These are phyloP conservation scores for Porites divaricata DNA, from an alignment of 92 coral and sea anemone genomes.

Conservation along the genomic window DNA sequence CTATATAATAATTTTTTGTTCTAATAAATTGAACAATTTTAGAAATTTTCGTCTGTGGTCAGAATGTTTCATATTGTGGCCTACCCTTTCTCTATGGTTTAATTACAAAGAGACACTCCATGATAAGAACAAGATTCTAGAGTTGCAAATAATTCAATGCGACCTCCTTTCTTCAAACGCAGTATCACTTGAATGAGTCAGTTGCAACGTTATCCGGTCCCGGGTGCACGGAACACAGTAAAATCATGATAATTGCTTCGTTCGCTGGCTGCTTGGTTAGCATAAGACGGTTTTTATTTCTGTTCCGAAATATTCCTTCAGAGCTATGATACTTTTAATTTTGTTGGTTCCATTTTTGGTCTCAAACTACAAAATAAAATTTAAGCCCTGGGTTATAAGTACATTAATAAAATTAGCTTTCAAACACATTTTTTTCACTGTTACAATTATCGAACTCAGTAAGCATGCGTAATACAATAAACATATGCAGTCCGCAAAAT, in stretches of 20 bases:
- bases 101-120: too few relatives aligned
- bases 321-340: background rate
- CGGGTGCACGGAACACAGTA: background rate
- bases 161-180: too few relatives aligned
- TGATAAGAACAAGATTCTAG: too few relatives aligned
- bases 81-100: too few relatives aligned
- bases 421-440: background rate
- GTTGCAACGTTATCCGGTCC: too few relatives aligned
- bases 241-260: background rate
- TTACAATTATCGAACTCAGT: background rate
- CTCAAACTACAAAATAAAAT: background rate
- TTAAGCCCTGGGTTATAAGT: background rate
- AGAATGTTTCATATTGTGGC: too few relatives aligned
- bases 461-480: conserved; percentile 37
- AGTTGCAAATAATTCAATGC: too few relatives aligned
- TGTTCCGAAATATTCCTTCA: background rate
- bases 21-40: too few relatives aligned
- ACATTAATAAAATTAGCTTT: background rate
- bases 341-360: background rate
- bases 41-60: too few relatives aligned
- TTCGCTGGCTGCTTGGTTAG: background rate
- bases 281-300: background rate
- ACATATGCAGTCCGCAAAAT: conserved; percentile 9
- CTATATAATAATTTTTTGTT: too few relatives aligned
- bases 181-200: too few relatives aligned